phyloP scores from a whole-genome alignment of 1,140 invertebrate species.

The Danaus plexippus region DNA sequence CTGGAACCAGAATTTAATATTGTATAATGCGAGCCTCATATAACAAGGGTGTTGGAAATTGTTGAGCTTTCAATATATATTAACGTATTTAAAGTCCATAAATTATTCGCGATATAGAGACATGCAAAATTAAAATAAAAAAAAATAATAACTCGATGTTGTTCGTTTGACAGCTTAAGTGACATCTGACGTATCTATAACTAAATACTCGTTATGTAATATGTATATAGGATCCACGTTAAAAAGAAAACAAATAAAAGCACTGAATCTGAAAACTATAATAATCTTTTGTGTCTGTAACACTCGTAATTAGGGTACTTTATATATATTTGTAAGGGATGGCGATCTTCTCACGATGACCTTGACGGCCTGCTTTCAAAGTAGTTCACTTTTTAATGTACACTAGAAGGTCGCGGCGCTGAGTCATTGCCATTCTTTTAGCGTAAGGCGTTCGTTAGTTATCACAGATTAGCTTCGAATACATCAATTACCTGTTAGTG shows the following conservation, averaged over 20 bases:
- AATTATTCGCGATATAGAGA: constrained; percentile 31
- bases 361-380: constrained; percentile 14
- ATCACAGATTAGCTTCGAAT: constrained; percentile 65
- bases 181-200: no score
- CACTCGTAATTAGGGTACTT: constrained; percentile 38
- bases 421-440: constrained; percentile 30
- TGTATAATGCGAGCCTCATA: constrained; percentile 48
- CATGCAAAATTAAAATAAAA: constrained; percentile 14
- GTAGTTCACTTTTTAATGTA: constrained; percentile 19
- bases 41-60: constrained; percentile 61
- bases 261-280: constrained; percentile 24
- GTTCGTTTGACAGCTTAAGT: no score
- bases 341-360: constrained; percentile 32
- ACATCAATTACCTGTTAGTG: constrained; percentile 53
- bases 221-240: no score
- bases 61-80: constrained; percentile 63
- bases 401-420: constrained; percentile 12
- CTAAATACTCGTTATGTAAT: no score
- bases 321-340: constrained; percentile 28
- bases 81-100: constrained; percentile 38
- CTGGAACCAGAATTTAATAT: constrained; percentile 33
- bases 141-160: constrained; percentile 2
- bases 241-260: constrained; percentile 14
- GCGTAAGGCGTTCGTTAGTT: constrained; percentile 50
- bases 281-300: constrained; percentile 51